Conservation (phyloP, 2,888 invertebrate genomes). For the Phasia obesa region DNA sequence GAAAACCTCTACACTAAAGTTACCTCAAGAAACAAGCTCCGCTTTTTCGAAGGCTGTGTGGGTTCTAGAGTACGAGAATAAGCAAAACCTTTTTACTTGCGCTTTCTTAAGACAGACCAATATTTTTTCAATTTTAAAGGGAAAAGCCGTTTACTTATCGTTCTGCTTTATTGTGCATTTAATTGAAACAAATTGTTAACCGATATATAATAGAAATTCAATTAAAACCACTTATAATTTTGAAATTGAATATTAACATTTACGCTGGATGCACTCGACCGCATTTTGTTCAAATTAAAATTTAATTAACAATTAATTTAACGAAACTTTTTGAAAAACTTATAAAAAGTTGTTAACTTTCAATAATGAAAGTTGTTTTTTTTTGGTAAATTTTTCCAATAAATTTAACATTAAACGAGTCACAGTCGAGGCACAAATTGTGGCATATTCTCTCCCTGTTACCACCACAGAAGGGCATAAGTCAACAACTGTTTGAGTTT, state of each 20-base stretch:
- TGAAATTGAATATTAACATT: not conserved
- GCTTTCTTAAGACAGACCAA: not conserved
- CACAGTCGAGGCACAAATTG: constrained; percentile 22
- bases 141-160: not conserved
- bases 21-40: too few relatives aligned
- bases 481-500: constrained; percentile 40
- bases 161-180: constrained; percentile 34
- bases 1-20: too few relatives aligned
- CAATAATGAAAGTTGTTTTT: constrained; percentile 20
- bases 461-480: constrained; percentile 4
- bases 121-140: not conserved
- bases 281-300: constrained; percentile 4
- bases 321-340: constrained; percentile 28
- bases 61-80: too few relatives aligned
- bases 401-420: constrained; percentile 50
- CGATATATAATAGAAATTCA: constrained; percentile 24
- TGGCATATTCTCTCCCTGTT: not conserved
- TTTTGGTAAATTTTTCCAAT: constrained; percentile 12
- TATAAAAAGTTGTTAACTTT: constrained; percentile 10
- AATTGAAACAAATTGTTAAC: constrained; percentile 21
- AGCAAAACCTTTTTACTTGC: not conserved
- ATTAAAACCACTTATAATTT: constrained; percentile 3
- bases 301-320: constrained; percentile 31
- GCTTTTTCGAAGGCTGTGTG: too few relatives aligned
- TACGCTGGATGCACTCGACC: constrained; percentile 15